Evolutionary conservation across 2,113 vertebrate species (phyloP), one percentile per base, ranked within the genome.

Genomic region (Condylura cristata): DNA sequence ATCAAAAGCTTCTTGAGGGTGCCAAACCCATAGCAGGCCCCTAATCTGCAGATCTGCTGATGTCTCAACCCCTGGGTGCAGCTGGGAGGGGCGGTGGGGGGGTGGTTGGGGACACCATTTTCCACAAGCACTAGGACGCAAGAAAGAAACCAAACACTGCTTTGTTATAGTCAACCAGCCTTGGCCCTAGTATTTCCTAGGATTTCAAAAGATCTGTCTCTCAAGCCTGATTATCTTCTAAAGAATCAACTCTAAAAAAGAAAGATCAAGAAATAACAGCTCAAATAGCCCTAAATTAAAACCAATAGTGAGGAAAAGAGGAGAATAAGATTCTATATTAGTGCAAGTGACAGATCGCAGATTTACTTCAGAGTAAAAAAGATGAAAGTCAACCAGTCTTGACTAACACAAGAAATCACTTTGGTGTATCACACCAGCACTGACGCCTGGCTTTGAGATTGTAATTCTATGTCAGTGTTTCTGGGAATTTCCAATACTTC

Each of bases 221-320:
- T 44, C 65, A 0, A 30, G 65, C 61, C 20, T 7, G 74, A 86
- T 28, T 61, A 72, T 63, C 34, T 81, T 26, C 24, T 46, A 28
- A 86, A 83, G 46, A 96, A 71, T 72, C 39, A 68, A 65, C 3
- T 66, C 76, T 87, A 87, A 88, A 79, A 74, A 56, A 76, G 60
- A 30, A 48, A 63, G 16, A 63, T 79, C 30, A 72, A 80, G 68
- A 95, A 94, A 48, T 14, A 68, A 85, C 13, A 79, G 22, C 56
- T 84, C 56, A 68, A 91, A 84, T 41, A 81, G 34, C 61, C 32
- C 8, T 51, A 32, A 30, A 66, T 46, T 84, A 94, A 90, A 95
- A 93, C 68, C 93, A 93, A 46, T 3, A 74, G 30, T 11, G 13
- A 3, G 20, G 6, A 26, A 14, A 1, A 26, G 6, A 44, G 17